phyloP scores from a whole-genome alignment of 1,140 invertebrate genomes.

The Drosophila trapezifrons region DNA sequence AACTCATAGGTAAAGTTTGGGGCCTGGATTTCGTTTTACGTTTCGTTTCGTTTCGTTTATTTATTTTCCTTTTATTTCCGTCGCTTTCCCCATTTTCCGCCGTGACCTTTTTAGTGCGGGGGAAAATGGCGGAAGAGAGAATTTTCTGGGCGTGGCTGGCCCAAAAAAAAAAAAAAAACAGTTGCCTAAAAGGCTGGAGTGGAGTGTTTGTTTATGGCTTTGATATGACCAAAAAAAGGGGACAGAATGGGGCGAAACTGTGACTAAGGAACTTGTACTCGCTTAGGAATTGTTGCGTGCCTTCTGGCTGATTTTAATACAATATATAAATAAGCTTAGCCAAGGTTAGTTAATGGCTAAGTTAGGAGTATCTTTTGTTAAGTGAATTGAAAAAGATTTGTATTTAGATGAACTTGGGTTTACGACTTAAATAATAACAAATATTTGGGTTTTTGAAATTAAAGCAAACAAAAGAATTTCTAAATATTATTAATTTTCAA shows the following conservation, averaged over 20 bases:
- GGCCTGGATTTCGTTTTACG: slow-evolving; percentile 61
- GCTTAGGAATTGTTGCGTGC: slow-evolving; percentile 29
- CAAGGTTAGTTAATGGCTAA: slow-evolving; percentile 13
- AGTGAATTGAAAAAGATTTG: slow-evolving; percentile 1
- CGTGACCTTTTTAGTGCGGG: slow-evolving; percentile 66
- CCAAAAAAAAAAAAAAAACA: slow-evolving; percentile 8
- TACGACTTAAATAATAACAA: neutral
- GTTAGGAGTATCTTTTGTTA: slow-evolving; percentile 8
- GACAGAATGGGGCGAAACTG: slow-evolving; percentile 11
- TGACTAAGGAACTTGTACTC: slow-evolving; percentile 29
- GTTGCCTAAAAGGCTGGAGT: slow-evolving; percentile 35
- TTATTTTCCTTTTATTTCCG: slow-evolving; percentile 46
- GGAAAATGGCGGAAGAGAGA: slow-evolving; percentile 12
- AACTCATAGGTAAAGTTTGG: slow-evolving; percentile 54
- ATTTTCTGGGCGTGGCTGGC: slow-evolving; percentile 76
- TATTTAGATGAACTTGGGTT: neutral
- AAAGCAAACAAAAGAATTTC: neutral
- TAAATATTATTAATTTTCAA: neutral
- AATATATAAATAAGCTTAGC: slow-evolving; percentile 17
- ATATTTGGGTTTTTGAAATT: too few species aligned
- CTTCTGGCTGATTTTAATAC: slow-evolving; percentile 15
- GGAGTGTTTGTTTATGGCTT: slow-evolving; percentile 52
- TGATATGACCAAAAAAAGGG: slow-evolving; percentile 24
- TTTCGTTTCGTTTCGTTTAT: slow-evolving; percentile 57
- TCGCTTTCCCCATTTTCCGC: slow-evolving; percentile 51